Base-by-base conservation (phyloP, 2,888 invertebrate genomes). In the Coecobrya sp. region DNA sequence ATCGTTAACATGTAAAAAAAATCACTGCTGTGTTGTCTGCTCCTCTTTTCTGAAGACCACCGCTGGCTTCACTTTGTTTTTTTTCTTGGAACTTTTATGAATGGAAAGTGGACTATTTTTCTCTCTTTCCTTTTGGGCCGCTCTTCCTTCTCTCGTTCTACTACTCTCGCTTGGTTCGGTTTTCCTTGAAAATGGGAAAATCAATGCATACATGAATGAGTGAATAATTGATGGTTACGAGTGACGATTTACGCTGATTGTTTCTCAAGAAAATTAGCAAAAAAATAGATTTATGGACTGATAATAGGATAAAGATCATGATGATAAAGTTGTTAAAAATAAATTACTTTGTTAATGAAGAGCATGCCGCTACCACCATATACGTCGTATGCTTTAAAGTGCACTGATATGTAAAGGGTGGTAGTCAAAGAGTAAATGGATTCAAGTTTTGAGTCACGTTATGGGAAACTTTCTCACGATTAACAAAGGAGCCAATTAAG, bases 391-490 rank as follows among this genome's bases (percentile, higher is more conserved):
- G 49, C 0, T 62, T 62, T n/a, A n/a, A 27, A 0, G 22, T 70
- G 70, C 49, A 70, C 19, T 55, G 3, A 85, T 65, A 45, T 65
- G 19, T 36, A 36, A 36, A 36, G 7, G 36, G 36, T 36, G 36
- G 36, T 36, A 7, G 36, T 36, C 3, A 7, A 4, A n/a, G 22
- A 62, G 62, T 25, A 62, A 62, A 62, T 62, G n/a, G 19, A 62
- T 3, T n/a, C 0, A 25, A 8, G 22, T 4, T 4, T 10, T 22
- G 70, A 85, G 84, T 70, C 59, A 62, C 84, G 84, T 86, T 70
- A 45, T 91, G 91, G 82, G 91, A 91, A 91, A 86, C 30, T 86
- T 91, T 91, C 91, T 91, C 91, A 91, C 91, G 91, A 81, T 86
- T 70, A 55, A 79, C 19, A 25, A 81, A 86, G 79, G 62, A 62